Conservation (phyloP, 2,113 vertebrate species). For the Neodontobutis hainanensis region DNA sequence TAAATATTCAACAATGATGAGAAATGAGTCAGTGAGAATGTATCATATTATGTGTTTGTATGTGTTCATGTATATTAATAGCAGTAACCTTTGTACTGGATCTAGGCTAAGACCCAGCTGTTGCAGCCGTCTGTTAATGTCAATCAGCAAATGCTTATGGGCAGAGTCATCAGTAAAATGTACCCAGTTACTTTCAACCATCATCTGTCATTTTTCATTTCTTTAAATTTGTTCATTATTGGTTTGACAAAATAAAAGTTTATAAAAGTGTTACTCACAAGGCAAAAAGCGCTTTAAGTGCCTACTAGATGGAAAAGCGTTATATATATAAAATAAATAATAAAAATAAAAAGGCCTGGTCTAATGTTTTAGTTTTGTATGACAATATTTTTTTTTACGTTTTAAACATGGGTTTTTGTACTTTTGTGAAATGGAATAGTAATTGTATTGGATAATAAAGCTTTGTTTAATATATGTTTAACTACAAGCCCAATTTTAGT, state of each 20-base stretch:
- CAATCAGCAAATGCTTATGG: slow-evolving; percentile 52
- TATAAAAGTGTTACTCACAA: background rate
- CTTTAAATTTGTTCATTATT: background rate
- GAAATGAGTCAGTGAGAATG: slow-evolving; percentile 4
- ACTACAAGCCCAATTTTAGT: too few species aligned
- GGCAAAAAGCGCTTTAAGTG: too few species aligned
- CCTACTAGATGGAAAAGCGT: too few species aligned
- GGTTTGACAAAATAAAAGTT: background rate
- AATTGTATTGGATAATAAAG: too few species aligned
- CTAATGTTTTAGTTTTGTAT: too few species aligned
- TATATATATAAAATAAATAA: too few species aligned
- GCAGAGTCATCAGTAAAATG: slow-evolving; percentile 2
- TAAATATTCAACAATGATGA: slow-evolving; percentile 15
- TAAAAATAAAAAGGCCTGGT: too few species aligned
- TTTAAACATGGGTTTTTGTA: too few species aligned
- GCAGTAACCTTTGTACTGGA: slow-evolving; percentile 69
- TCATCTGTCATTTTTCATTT: background rate
- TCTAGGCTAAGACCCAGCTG: slow-evolving; percentile 71
- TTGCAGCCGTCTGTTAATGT: slow-evolving; percentile 64
- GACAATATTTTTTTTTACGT: too few species aligned
- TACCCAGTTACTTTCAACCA: background rate
- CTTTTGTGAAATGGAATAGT: too few species aligned
- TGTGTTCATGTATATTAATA: slow-evolving; percentile 67
- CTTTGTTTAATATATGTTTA: too few species aligned
- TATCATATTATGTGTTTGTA: slow-evolving; percentile 9